These are phyloP conservation scores for Apogon hyalosoma DNA, from an alignment of 2,797 vertebrate genomes.

Conservation along the genomic window DNA sequence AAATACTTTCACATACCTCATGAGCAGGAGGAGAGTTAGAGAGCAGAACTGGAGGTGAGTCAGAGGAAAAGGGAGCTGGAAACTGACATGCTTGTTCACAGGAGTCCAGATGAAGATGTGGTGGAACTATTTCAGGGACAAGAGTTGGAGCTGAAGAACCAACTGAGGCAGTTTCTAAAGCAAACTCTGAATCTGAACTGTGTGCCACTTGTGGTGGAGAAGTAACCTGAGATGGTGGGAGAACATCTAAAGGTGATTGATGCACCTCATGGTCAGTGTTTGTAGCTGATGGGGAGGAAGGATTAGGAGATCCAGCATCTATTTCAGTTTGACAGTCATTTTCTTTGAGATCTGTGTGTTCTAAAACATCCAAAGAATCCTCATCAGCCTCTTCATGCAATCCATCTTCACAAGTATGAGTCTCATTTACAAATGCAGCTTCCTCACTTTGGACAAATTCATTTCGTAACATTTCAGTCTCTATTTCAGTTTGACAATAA, in stretches of 20 bases:
- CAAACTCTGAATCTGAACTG: slow-evolving; percentile 15
- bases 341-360: slow-evolving; percentile 20
- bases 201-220: slow-evolving; percentile 9
- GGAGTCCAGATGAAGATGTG: slow-evolving; percentile 21
- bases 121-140: slow-evolving; percentile 22
- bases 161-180: slow-evolving; percentile 15
- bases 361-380: slow-evolving; percentile 11
- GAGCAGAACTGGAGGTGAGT: background rate
- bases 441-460: too few species aligned
- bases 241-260: slow-evolving; percentile 21
- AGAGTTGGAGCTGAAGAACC: slow-evolving; percentile 17
- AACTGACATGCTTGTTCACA: slow-evolving; percentile 33
- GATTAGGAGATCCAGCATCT: slow-evolving; percentile 9
- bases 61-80: slow-evolving; percentile 13
- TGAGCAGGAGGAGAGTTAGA: slow-evolving; percentile 12
- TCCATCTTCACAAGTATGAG: background rate
- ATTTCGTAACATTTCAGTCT: background rate
- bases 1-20: slow-evolving; percentile 7
- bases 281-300: slow-evolving; percentile 13
- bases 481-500: too few species aligned
- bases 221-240: slow-evolving; percentile 10
- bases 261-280: slow-evolving; percentile 10
- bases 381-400: background rate
- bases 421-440: too few species aligned
- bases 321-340: slow-evolving; percentile 24